Evolutionary conservation across 2,113 vertebrate species (phyloP).

Genomic region (Brienomyrus brachyistius): DNA sequence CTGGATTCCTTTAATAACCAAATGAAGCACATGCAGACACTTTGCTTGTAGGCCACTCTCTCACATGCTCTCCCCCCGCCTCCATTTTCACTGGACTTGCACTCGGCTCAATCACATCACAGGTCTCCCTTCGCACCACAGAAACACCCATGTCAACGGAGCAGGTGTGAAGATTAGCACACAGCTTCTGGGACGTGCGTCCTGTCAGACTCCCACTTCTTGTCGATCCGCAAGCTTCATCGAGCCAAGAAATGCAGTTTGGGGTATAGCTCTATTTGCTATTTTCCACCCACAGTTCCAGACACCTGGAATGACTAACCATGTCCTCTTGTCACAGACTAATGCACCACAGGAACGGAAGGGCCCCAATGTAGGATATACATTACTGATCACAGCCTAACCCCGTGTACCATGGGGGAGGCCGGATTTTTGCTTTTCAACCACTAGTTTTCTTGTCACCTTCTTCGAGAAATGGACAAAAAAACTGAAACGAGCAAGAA

Average conservation of each 20-base stretch:
- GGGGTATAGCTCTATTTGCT: background rate
- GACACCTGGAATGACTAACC: background rate
- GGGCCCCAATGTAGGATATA: background rate
- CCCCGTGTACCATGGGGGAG: background rate
- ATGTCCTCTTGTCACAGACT: background rate
- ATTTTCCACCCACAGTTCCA: background rate
- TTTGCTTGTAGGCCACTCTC: background rate
- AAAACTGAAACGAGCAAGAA: background rate
- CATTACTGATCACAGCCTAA: background rate
- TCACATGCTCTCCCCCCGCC: background rate
- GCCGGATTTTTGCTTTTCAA: background rate
- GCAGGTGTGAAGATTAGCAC: background rate
- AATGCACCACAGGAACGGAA: background rate
- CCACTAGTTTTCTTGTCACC: background rate
- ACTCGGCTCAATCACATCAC: background rate
- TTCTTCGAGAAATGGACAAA: background rate
- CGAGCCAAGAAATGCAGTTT: background rate
- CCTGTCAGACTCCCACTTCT: background rate
- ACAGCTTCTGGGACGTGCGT: background rate
- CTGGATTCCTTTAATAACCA: background rate
- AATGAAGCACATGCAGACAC: background rate
- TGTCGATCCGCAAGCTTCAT: background rate
- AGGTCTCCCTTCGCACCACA: background rate
- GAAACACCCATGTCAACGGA: background rate
- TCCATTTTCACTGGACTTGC: background rate